Percentiles rank a stretch among this genome's conserved stretches.
Evolutionary conservation across 2,797 vertebrate genomes (phyloP).

Genomic region (Sebastes glaucus): DNA sequence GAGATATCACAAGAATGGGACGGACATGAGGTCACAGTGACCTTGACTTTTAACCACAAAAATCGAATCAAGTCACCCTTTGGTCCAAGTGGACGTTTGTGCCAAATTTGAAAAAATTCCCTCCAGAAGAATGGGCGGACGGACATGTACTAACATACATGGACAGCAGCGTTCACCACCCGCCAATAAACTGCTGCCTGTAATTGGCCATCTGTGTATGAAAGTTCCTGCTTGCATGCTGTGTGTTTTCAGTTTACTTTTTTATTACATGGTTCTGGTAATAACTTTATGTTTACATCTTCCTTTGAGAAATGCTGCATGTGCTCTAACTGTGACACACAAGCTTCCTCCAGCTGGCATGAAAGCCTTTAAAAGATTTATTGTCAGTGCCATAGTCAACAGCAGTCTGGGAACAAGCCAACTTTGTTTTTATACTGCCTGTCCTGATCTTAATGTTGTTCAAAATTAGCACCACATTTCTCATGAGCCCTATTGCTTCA

Average conservation of each 20-base stretch:
- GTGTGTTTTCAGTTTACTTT: background rate
- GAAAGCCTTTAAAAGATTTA: constrained; percentile 7
- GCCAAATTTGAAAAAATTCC: too few species aligned
- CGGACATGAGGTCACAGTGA: too few species aligned
- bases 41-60: too few species aligned
- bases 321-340: background rate
- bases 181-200: constrained; percentile 11
- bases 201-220: constrained; percentile 23
- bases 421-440: background rate
- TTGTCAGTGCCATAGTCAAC: background rate
- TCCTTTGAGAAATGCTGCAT: background rate
- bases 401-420: background rate
- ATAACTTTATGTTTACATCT: background rate
- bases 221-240: background rate
- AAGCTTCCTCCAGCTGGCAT: background rate
- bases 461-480: background rate
- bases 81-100: too few species aligned
- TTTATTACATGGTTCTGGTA: background rate
- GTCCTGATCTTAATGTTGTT: background rate
- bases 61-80: too few species aligned
- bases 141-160: background rate
- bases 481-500: background rate
- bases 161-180: constrained; percentile 17
- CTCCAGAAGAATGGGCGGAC: too few species aligned
- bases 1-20: too few species aligned